Percentiles rank a stretch among this genome's conserved stretches.
phyloP scores from a whole-genome alignment of 2,797 vertebrate species.

The Hydrophis major region DNA sequence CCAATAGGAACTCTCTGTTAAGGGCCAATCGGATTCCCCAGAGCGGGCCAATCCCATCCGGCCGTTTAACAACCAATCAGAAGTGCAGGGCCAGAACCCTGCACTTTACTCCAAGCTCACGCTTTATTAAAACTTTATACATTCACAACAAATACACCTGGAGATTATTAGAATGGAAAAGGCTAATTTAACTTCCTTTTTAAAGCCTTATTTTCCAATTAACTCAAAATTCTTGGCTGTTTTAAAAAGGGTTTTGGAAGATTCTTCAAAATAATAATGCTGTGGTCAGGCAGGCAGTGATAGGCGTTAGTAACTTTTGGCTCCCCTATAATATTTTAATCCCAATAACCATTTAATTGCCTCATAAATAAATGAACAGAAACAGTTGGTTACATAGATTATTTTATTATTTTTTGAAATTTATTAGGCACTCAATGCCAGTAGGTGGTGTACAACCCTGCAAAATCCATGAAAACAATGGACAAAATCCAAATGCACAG shows the following conservation, averaged over 20 bases:
- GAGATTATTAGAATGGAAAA: background rate
- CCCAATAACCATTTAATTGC: background rate
- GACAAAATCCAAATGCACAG: background rate
- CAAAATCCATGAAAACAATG: background rate
- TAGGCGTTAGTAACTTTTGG: background rate
- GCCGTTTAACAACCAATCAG: too few species aligned
- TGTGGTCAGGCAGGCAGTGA: background rate
- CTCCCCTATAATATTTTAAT: background rate
- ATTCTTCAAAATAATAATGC: constrained; percentile 57
- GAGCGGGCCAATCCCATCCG: too few species aligned
- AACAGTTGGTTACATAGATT: background rate
- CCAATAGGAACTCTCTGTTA: too few species aligned
- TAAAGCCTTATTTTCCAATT: constrained; percentile 22
- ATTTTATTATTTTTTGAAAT: background rate
- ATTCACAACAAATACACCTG: background rate
- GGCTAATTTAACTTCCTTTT: background rate
- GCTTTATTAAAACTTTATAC: too few species aligned
- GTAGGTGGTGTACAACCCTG: background rate
- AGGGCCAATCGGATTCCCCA: too few species aligned
- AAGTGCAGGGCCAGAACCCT: too few species aligned
- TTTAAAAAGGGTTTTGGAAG: constrained; percentile 45
- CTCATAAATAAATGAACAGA: constrained; percentile 32
- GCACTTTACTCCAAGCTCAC: too few species aligned
- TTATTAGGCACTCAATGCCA: background rate
- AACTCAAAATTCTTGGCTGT: constrained; percentile 18